These are phyloP conservation scores for Zalophus californianus DNA, from an alignment of 2,797 vertebrate species.

Conservation along the genomic window DNA sequence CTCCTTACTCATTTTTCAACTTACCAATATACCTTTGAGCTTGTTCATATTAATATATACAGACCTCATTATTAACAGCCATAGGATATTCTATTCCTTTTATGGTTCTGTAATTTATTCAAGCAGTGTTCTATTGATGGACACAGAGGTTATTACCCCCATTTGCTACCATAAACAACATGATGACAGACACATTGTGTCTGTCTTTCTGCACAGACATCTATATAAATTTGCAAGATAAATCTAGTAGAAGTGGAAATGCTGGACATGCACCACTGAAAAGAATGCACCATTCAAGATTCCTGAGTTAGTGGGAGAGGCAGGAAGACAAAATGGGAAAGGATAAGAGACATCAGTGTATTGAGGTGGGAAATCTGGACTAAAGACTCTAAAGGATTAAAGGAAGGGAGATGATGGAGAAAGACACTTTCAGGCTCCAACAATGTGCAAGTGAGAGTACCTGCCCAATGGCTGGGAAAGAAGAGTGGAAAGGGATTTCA, in stretches of 20 bases:
- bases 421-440: background rate
- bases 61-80: background rate
- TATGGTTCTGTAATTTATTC: background rate
- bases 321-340: background rate
- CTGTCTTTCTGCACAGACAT: background rate
- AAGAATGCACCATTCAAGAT: background rate
- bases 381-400: background rate
- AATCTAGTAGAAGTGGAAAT: conserved; percentile 2
- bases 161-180: background rate
- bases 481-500: background rate
- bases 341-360: background rate
- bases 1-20: background rate
- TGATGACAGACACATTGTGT: background rate
- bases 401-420: background rate
- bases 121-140: background rate
- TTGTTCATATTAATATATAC: conserved; percentile 12
- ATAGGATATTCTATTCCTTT: background rate
- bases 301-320: background rate
- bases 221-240: background rate
- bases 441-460: background rate
- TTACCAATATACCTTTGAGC: background rate
- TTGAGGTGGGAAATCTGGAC: background rate
- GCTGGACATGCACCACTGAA: background rate
- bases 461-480: background rate
- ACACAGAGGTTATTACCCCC: background rate